phyloP scores from a whole-genome alignment of 2,888 invertebrate genomes.

The Drosophila nr. medialis region DNA sequence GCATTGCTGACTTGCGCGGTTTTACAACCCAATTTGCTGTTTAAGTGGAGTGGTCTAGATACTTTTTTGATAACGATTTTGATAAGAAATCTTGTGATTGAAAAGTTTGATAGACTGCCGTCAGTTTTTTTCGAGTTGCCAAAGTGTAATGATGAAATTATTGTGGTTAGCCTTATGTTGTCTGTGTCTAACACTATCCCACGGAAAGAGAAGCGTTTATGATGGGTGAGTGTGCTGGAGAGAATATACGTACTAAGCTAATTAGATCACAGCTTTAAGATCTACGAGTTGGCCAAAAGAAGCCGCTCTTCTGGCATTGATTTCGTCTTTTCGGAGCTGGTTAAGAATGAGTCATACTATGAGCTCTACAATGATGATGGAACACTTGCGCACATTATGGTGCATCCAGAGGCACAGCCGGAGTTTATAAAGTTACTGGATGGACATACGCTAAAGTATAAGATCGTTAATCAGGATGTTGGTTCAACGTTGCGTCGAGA shows the following conservation, averaged over 20 bases:
- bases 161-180: constrained; percentile 21
- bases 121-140: constrained; percentile 23
- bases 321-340: constrained; percentile 40
- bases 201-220: constrained; percentile 35
- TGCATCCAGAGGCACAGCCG: constrained; percentile 64
- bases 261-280: constrained; percentile 62
- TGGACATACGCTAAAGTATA: constrained; percentile 33
- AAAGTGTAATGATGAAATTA: constrained; percentile 49
- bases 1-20: constrained; percentile 13
- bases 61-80: constrained; percentile 19
- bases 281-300: constrained; percentile 61
- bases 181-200: constrained; percentile 12
- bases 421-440: constrained; percentile 57
- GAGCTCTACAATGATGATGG: constrained; percentile 54
- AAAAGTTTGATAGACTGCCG: neutral
- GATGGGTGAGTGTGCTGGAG: constrained; percentile 49
- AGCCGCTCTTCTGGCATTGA: constrained; percentile 21
- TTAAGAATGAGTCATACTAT: constrained; percentile 52
- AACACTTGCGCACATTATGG: constrained; percentile 60
- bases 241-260: neutral
- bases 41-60: constrained; percentile 25
- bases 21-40: constrained; percentile 46
- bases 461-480: constrained; percentile 62
- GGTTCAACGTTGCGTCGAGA: constrained; percentile 50
- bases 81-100: constrained; percentile 28